Evolutionary conservation across 2,797 vertebrate species (phyloP), one percentile per base, ranked within the genome.

Genomic region (Hippoglossus hippoglossus): DNA sequence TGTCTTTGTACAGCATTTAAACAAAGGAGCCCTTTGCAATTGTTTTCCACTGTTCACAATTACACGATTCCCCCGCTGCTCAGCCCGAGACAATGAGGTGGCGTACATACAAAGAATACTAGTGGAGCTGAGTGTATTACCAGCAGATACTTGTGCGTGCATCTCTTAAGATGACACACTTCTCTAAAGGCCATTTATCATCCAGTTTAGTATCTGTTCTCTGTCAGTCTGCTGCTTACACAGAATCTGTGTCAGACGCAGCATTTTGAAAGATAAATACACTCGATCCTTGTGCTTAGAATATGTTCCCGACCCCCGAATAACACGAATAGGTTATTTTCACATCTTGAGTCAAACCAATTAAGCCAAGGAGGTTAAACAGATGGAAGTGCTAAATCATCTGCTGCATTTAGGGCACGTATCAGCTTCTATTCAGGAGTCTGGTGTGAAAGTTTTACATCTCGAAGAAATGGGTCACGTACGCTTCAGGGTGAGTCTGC

Each of bases 351-450:
- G 74, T 76, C 53, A 63, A 70, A 67, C 54, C 59, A 68, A 34
- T 80, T 77, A 73, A 58, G 55, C 34, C 26, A n/a, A 52, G 70
- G 56, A 68, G 64, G 73, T 77, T 90, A 81, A 85, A 80, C 73
- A 87, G 76, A 84, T 82, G 85, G 76, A 78, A 78, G 77, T 21
- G 52, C 57, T 83, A 80, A 61, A 82, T 85, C 73, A 78, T 77
- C 46, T 59, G 46, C 31, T 52, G 72, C 65, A 82, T 81, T 71
- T 77, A 68, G 77, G 71, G 28, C 77, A 63, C 39, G 55, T 64
- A 62, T 70, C 64, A 51, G 53, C 62, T 70, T 69, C 36, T 61
- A 7, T 75, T 36, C 39, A 59, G 61, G 62, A 82, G 59, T 61
- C 62, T 67, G 44, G 6, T 60, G 24, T 74, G 53, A 71, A 81